Conservation (phyloP, 2,113 vertebrate species). For the Pelusios castaneus region DNA sequence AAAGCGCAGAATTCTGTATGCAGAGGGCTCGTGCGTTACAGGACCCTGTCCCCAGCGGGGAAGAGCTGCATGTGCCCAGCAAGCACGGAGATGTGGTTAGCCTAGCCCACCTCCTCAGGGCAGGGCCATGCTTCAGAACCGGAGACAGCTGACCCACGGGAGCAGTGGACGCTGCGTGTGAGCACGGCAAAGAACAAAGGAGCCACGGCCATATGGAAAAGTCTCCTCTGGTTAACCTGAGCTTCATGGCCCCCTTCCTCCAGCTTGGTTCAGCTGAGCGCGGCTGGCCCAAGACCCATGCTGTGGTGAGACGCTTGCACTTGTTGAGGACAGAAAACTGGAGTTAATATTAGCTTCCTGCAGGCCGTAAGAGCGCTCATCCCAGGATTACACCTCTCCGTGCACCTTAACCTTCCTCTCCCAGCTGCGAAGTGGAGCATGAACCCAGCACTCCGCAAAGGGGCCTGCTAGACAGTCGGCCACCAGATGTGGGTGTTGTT, state of each 20-base stretch:
- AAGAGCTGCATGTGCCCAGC: background rate
- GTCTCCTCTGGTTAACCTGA: background rate
- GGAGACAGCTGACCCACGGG: background rate
- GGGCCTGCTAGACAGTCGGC: conserved; percentile 20
- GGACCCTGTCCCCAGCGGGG: too few relatives aligned
- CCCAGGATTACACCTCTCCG: conserved; percentile 64
- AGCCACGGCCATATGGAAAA: too few relatives aligned
- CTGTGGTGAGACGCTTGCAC: conserved; percentile 40
- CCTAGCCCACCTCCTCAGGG: background rate
- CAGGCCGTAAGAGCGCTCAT: conserved; percentile 52
- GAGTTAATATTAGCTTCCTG: conserved; percentile 69
- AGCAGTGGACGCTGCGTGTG: background rate
- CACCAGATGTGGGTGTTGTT: conserved; percentile 46
- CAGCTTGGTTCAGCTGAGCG: background rate
- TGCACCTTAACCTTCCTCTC: conserved; percentile 58
- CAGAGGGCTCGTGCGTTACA: background rate
- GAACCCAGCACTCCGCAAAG: background rate
- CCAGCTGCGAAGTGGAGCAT: background rate
- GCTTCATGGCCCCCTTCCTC: background rate
- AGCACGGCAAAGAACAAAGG: background rate
- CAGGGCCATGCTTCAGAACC: background rate
- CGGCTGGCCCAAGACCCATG: background rate
- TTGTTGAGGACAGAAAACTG: conserved; percentile 56
- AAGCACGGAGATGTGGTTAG: background rate
- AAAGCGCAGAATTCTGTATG: background rate